Evolutionary conservation across 2,888 invertebrate genomes (phyloP), one percentile per base, ranked within the genome.

Genomic region (Callyntrura guangdongensis): DNA sequence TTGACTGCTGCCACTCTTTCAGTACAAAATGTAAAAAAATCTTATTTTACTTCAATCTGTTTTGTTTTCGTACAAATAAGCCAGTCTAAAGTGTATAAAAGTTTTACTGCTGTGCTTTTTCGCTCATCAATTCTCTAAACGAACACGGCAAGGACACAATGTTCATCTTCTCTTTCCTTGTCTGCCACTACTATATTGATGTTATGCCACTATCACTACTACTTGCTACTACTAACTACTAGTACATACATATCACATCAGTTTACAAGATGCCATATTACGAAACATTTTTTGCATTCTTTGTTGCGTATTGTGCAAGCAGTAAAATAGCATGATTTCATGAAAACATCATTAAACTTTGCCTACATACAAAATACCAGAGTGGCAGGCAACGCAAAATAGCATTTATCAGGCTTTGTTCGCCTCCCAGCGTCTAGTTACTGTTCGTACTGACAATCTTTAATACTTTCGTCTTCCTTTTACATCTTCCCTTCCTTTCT

Each of bases 1-100:
- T 81, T 81, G 81, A 81, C 85, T 86, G 72, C 72, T 86, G 85
- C 74, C 85, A 86, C 27, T 61, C 81, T 59, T 49, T n/a, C 12
- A 69, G 20, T 74, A 11, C 36, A 25, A 22, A 25, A 64, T 72
- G 36, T 17, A 22, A 64, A 64, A 64, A 11, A 64, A 64, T 64
- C 64, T 8, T 17, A 14, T 17, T 72, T 45, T 36, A 45, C 36
- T 14, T 17, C n/a, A 45, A 0, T 72, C 36, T 72, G 14, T 72
- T 45, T 25, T 25, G 12, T 45, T 72, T 17, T 0, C 27, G 6
- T 17, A 47, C 49, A 47, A 49, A 69, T 14, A 64, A 22, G 25
- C 8, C 2, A 22, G 5, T 64, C 25, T 64, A 12, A 14, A 27
- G 25, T 64, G 8, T 8, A 25, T 36, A 45, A 69, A 74, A 74